Base-by-base conservation (phyloP, 1,140 invertebrate species). In the Bactericera cockerelli region DNA sequence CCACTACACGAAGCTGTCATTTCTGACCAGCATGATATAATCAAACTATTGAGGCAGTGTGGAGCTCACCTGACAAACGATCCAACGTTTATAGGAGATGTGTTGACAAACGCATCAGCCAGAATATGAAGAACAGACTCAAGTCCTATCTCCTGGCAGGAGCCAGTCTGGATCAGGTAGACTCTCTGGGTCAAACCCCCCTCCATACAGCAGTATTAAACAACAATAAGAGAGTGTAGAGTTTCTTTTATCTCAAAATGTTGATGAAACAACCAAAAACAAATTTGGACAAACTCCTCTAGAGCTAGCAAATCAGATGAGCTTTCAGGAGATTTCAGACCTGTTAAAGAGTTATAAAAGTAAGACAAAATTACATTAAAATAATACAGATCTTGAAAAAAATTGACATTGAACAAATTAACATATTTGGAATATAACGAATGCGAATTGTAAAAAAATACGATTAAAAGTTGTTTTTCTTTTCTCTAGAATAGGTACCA, bases 1-100 rank as follows among this genome's bases (percentile, higher is more conserved):
- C 76, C 83, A 1, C 67, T 85, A 1, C 71, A 76, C 19, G 77
- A 81, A 61, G 82, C 84, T 1, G 74, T 85, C 16, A 70, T 79
- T 39, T 71, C 72, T 57, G 78, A 83, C 67, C 72, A 73, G 58
- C 71, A 81, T 58, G 76, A 80, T 61, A 79, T 83, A 26, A 81
- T 84, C 33, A 70, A 74, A 49, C 16, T 81, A 1, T 66, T 87
- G 0, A 67, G 77, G 6, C 72, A 79, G 56, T 82, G 81, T 64
- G 84, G 84, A 0, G 82, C 81, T 13, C 77, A 83, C 68, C 65
- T 86, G 24, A 69, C 68, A 19, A 49, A 49, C 19, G 42, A 49
- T 4, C 42, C 42, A 16, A 16, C 8, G 22, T 49, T 49, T 49
- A 4, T 49, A 49, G 42, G 42, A 49, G 42, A 49, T 49, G 42